These are phyloP conservation scores for Pammene fasciana DNA, from an alignment of 2,888 invertebrate genomes.

Conservation along the genomic window DNA sequence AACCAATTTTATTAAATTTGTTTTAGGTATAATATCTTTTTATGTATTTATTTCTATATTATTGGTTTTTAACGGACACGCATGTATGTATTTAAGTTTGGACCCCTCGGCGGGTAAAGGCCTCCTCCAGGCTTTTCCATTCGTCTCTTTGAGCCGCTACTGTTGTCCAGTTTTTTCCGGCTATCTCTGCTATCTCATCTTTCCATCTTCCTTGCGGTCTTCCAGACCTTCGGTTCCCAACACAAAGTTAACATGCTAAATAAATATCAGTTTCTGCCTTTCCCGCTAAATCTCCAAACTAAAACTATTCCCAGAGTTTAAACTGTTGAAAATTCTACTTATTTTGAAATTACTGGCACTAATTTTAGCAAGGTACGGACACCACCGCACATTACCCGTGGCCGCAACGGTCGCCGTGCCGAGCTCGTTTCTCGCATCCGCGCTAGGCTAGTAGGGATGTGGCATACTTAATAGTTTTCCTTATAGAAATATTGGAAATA, in stretches of 20 bases:
- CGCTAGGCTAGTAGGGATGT: conserved; percentile 23
- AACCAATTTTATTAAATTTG: too few relatives aligned
- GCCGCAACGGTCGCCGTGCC: conserved; percentile 29
- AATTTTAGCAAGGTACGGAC: conserved; percentile 37
- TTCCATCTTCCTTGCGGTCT: too few relatives aligned
- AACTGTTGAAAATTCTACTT: conserved; percentile 20
- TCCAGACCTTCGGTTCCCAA: too few relatives aligned
- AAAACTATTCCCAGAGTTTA: conserved; percentile 16
- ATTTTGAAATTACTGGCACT: conserved; percentile 32
- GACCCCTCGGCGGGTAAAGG: too few relatives aligned
- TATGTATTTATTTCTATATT: too few relatives aligned
- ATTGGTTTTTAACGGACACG: too few relatives aligned
- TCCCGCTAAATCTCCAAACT: conserved; percentile 10
- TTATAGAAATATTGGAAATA: background rate
- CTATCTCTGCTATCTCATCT: too few relatives aligned
- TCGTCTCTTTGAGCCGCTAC: too few relatives aligned
- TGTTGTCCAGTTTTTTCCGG: too few relatives aligned
- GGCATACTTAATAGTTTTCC: background rate
- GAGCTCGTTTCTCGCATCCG: conserved; percentile 44
- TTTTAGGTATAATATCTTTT: too few relatives aligned
- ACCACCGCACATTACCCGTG: conserved; percentile 38
- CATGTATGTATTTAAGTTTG: too few relatives aligned
- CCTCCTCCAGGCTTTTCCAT: too few relatives aligned
- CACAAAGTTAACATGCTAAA: background rate
- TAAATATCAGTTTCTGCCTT: conserved; percentile 2